Conservation (phyloP, 1,140 invertebrate genomes). For the Plectrocnemia conspersa region DNA sequence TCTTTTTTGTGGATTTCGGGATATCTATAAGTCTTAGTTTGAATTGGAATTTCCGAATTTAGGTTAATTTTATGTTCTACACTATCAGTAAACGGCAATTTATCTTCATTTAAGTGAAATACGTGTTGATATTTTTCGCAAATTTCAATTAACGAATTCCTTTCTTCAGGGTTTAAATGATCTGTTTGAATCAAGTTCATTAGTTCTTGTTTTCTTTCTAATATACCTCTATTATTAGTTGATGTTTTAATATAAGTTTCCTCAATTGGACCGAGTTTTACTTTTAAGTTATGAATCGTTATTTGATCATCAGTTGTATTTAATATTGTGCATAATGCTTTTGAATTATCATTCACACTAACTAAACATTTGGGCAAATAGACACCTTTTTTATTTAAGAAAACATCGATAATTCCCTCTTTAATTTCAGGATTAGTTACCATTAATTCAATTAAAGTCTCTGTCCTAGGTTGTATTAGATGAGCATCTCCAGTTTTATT, state of each 20-base stretch:
- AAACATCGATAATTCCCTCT: conserved; percentile 22
- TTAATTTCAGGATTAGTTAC: conserved; percentile 29
- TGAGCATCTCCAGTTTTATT: too few relatives aligned
- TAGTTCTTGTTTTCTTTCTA: background rate
- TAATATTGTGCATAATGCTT: conserved; percentile 26
- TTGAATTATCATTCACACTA: conserved; percentile 4
- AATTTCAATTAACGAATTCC: conserved; percentile 14
- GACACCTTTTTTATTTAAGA: conserved; percentile 18
- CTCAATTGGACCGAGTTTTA: background rate
- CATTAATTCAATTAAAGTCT: conserved; percentile 26
- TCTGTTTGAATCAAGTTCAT: too few relatives aligned
- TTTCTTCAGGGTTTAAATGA: background rate
- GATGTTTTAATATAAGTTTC: background rate
- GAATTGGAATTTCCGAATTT: conserved; percentile 33
- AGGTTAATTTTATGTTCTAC: conserved; percentile 37
- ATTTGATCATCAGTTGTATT: conserved; percentile 28
- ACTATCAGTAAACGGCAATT: conserved; percentile 6
- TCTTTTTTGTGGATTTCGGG: conserved; percentile 42
- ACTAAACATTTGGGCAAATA: conserved; percentile 14
- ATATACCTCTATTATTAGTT: background rate
- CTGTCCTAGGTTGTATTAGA: conserved; percentile 21
- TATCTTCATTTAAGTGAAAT: conserved; percentile 33
- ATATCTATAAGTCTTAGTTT: conserved; percentile 38
- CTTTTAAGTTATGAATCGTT: background rate
- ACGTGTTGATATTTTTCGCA: conserved; percentile 34